phyloP scores from a whole-genome alignment of 2,113 vertebrate genomes.

The Azemiops feae region DNA sequence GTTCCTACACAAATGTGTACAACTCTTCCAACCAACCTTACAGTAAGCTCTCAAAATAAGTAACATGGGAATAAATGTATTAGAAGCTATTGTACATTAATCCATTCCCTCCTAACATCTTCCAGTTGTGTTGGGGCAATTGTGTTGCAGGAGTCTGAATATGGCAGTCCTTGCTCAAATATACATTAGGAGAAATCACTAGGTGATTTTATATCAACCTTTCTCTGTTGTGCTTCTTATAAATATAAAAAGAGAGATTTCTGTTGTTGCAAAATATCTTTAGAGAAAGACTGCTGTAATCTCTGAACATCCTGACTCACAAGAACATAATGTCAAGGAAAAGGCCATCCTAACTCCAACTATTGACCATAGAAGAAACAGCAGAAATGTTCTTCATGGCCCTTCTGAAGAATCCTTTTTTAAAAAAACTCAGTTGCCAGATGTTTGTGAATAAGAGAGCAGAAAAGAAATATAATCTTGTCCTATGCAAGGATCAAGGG shows the following conservation, averaged over 20 bases:
- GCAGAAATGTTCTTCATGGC: background rate
- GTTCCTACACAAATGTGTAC: background rate
- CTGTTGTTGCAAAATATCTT: background rate
- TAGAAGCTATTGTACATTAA: background rate
- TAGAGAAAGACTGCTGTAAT: background rate
- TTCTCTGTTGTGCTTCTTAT: background rate
- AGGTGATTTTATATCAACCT: background rate
- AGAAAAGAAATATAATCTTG: background rate
- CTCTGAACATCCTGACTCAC: background rate
- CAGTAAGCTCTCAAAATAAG: background rate
- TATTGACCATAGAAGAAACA: background rate
- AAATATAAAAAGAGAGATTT: background rate
- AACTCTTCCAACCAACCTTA: background rate
- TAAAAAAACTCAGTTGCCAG: background rate
- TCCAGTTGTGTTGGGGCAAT: background rate
- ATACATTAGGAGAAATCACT: background rate
- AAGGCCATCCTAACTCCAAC: background rate
- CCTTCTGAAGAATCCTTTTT: background rate
- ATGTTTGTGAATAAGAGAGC: background rate
- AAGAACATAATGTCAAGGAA: background rate
- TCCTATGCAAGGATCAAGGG: background rate
- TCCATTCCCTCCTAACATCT: background rate
- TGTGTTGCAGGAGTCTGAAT: background rate
- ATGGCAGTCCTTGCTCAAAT: background rate
- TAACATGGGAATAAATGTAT: background rate